Percentiles rank a stretch among this genome's conserved stretches.
These are phyloP conservation scores for Erebia palarica DNA, from an alignment of 2,888 invertebrate species.

Conservation along the genomic window DNA sequence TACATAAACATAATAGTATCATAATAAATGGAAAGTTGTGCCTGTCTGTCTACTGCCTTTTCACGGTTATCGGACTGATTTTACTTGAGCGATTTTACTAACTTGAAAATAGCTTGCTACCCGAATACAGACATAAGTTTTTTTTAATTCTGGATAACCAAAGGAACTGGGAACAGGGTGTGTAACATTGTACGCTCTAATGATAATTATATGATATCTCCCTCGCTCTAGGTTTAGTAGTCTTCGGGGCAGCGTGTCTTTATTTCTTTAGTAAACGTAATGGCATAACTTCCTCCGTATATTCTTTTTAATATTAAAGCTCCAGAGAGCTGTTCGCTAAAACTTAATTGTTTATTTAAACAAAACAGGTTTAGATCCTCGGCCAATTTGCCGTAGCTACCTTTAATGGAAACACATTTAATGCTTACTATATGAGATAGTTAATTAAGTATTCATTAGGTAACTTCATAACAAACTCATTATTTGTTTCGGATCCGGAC, in stretches of 20 bases:
- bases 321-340: conserved; percentile 15
- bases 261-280: conserved; percentile 21
- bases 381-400: neutral
- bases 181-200: neutral
- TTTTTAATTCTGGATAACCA: too few relatives aligned
- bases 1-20: too few relatives aligned
- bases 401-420: neutral
- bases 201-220: neutral
- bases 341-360: conserved; percentile 19
- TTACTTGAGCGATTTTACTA: too few relatives aligned
- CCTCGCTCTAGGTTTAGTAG: conserved; percentile 1
- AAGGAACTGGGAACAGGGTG: too few relatives aligned
- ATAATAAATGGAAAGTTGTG: too few relatives aligned
- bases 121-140: too few relatives aligned
- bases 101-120: too few relatives aligned
- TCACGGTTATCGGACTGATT: too few relatives aligned
- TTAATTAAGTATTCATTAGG: neutral
- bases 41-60: too few relatives aligned
- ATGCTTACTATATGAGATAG: neutral
- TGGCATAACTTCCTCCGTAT: conserved; percentile 15
- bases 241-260: conserved; percentile 15
- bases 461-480: neutral
- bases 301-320: conserved; percentile 17
- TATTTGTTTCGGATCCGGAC: too few relatives aligned
- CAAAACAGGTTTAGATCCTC: conserved; percentile 13